Evolutionary conservation across 1,140 invertebrate species (phyloP).

Genomic region (Brachionus sp.): DNA sequence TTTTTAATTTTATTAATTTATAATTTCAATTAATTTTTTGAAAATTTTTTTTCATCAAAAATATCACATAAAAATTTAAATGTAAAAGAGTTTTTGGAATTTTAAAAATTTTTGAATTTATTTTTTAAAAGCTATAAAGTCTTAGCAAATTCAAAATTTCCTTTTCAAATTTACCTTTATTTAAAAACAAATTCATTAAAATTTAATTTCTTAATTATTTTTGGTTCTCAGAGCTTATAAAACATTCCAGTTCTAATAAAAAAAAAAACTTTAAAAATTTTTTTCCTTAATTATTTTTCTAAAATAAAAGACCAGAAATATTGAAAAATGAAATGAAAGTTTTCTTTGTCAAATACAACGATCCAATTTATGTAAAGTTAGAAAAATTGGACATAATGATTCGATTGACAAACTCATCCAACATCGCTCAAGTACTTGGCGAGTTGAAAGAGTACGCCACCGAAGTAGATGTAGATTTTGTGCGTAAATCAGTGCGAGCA

Average conservation of each 20-base stretch:
- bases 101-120: background rate
- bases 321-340: slow-evolving; percentile 99
- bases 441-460: slow-evolving; percentile 97
- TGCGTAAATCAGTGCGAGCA: slow-evolving; percentile 84
- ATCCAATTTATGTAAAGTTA: slow-evolving; percentile 98
- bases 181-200: too few species aligned
- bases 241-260: too few species aligned
- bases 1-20: background rate
- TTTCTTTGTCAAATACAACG: slow-evolving; percentile 99
- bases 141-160: too few species aligned
- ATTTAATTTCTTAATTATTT: background rate
- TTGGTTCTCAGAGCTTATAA: too few species aligned
- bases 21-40: background rate
- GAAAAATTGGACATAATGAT: slow-evolving; percentile 99
- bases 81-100: too few species aligned
- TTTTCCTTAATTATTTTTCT: too few species aligned
- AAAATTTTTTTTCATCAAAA: background rate
- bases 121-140: too few species aligned
- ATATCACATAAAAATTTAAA: too few species aligned
- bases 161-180: too few species aligned
- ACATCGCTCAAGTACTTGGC: slow-evolving; percentile 95
- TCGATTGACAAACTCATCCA: slow-evolving; percentile 89
- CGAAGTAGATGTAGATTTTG: slow-evolving; percentile 99
- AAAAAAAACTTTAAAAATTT: slow-evolving; percentile 25
- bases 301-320: slow-evolving; percentile 89